These are phyloP conservation scores for Drosophila teissieri DNA, from an alignment of 1,140 invertebrate species.

Conservation along the genomic window DNA sequence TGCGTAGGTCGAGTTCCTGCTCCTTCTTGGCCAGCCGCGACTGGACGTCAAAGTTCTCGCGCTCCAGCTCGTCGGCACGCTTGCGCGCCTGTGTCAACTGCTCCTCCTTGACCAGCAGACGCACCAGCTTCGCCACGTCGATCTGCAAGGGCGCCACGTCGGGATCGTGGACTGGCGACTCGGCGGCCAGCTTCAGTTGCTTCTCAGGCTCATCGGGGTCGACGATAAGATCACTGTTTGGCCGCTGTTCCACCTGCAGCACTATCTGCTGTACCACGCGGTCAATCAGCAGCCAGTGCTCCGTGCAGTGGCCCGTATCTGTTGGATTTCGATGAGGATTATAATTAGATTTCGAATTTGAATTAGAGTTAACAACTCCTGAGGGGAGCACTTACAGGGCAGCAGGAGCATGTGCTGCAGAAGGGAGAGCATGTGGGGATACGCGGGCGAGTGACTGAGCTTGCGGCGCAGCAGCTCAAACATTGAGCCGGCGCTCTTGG, in stretches of 20 bases:
- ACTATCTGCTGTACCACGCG: constrained; percentile 98
- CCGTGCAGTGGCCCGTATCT: constrained; percentile 92
- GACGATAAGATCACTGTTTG: constrained; percentile 75
- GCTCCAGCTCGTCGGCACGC: constrained; percentile 94
- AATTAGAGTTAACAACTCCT: constrained; percentile 43
- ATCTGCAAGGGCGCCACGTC: constrained; percentile 94
- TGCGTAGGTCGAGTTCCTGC: constrained; percentile 94
- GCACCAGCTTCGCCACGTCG: constrained; percentile 96
- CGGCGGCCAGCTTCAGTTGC: constrained; percentile 58
- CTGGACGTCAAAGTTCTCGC: constrained; percentile 94
- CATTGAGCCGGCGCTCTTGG: constrained; percentile 96
- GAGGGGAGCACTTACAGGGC: constrained; percentile 89
- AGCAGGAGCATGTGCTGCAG: constrained; percentile 96
- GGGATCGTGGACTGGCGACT: constrained; percentile 88
- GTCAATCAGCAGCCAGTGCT: constrained; percentile 97
- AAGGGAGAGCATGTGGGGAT: constrained; percentile 96
- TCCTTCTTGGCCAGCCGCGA: constrained; percentile 95
- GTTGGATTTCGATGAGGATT: constrained; percentile 66
- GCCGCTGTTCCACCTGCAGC: constrained; percentile 89
- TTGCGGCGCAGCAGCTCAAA: constrained; percentile 96
- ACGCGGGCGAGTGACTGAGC: constrained; percentile 95
- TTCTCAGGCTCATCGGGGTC: constrained; percentile 71
- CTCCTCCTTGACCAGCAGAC: constrained; percentile 96
- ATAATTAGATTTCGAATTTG: background rate
- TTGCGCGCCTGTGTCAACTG: constrained; percentile 94